Conservation (phyloP, 2,888 invertebrate genomes). For the Caenorhabditis sp. region DNA sequence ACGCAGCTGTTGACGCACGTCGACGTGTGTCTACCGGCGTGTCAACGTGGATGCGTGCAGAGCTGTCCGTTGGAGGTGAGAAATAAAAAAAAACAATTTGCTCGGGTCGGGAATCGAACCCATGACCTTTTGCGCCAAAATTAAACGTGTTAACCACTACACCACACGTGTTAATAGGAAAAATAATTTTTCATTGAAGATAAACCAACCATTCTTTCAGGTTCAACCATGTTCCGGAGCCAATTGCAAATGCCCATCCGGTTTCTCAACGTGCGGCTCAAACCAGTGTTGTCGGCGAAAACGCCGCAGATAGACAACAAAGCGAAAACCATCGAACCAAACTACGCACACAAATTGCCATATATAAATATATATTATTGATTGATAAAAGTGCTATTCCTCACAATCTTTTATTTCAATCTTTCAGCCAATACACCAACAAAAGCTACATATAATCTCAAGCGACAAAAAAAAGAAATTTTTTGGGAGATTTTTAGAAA, state of each 20-base stretch:
- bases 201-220: no score
- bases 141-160: no score
- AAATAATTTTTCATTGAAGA: no score
- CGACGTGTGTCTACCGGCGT: conserved; percentile 39
- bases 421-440: neutral
- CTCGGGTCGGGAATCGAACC: conserved; percentile 1
- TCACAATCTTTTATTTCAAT: neutral
- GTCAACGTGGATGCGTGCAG: conserved; percentile 44
- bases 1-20: conserved; percentile 34
- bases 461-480: neutral
- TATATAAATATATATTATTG: neutral
- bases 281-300: conserved; percentile 51
- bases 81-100: neutral
- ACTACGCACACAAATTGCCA: neutral
- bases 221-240: conserved; percentile 41
- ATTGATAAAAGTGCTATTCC: neutral
- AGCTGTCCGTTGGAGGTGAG: conserved; percentile 44
- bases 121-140: no score
- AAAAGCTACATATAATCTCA: neutral
- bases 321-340: neutral
- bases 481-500: no score
- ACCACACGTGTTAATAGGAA: conserved; percentile 44
- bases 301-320: conserved; percentile 23
- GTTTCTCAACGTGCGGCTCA: conserved; percentile 45
- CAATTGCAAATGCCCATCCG: conserved; percentile 39